Evolutionary conservation across 2,113 vertebrate genomes (phyloP), one percentile per base, ranked within the genome.

Genomic region (Carassius gibelio): DNA sequence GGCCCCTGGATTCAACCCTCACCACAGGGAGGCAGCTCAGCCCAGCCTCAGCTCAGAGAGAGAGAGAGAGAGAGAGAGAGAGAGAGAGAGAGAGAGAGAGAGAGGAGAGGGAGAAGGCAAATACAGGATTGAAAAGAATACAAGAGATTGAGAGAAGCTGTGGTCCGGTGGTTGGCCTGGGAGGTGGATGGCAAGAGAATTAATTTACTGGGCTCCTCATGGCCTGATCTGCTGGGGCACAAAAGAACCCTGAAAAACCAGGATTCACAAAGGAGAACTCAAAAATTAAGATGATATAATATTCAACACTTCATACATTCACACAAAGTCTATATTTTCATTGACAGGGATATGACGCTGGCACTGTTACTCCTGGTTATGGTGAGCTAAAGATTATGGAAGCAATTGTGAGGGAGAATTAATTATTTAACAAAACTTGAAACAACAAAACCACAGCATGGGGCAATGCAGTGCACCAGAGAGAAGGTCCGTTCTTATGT

Each of bases 1-100:
- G 95, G 94, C 96, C 95, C 93, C 93, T 94, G 94, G 96, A 95
- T 95, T 96, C 96, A 96, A 94, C 93, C 94, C 94, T 95, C 96
- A 95, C 96, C 95, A 93, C 95, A 93, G 96, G 95, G 95, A 95
- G 95, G 92, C 85, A 55, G 83, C 85, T 85, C 85, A 93, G 94
- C 94, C 95, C 94, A 95, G 68, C 55, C 55, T 59, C 19, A 59
- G 57, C 57, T 21, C 57, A 86, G 55, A 86, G 76, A 76, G 82
- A 83, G 26, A 84, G 52, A 80, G 84, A 81, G 21, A 84, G 69
- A 72, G 79, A 78, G 71, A 85, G 85, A 76, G 42, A 75, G 14
- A 59, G 34, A 75, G 30, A 85, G 42, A 75, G 14, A 68, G 34
- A 75, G 30, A 86, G 55, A 86, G 76, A 76, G 82, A 83, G 26